Percentiles rank a stretch among this genome's conserved stretches.
Evolutionary conservation across 2,797 vertebrate genomes (phyloP).

Genomic region (Danio tinwini): DNA sequence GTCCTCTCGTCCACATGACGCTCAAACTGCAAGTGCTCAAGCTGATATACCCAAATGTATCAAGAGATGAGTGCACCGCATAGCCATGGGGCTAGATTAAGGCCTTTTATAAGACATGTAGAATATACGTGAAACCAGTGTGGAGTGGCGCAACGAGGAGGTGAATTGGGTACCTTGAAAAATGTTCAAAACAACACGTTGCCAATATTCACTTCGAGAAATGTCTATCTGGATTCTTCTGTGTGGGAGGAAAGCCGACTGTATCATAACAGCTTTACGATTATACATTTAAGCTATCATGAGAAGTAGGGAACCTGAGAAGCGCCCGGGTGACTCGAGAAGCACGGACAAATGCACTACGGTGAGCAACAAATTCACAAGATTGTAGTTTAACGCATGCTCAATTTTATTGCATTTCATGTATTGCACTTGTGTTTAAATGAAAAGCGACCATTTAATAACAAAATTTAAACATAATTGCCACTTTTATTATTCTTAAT

Average conservation of each 20-base stretch:
- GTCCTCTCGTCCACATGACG: slow-evolving; percentile 70
- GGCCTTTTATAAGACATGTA: slow-evolving; percentile 50
- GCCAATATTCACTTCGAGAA: slow-evolving; percentile 27
- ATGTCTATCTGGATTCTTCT: slow-evolving; percentile 20
- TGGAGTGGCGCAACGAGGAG: slow-evolving; percentile 39
- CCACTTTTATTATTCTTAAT: no score
- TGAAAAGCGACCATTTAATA: not conserved
- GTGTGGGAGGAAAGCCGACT: slow-evolving; percentile 39
- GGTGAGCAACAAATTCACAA: slow-evolving; percentile 29
- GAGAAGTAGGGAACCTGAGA: slow-evolving; percentile 33
- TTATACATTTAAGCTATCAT: slow-evolving; percentile 11
- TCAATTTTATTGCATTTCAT: slow-evolving; percentile 4
- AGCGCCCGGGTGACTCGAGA: slow-evolving; percentile 17
- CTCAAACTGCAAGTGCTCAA: slow-evolving; percentile 68
- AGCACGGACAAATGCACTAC: slow-evolving; percentile 22
- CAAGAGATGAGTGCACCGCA: slow-evolving; percentile 58
- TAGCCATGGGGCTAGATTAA: slow-evolving; percentile 60
- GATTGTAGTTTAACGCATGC: slow-evolving; percentile 14
- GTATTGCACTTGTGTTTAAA: not conserved
- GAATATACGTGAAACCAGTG: slow-evolving; percentile 48
- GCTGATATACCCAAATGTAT: slow-evolving; percentile 50
- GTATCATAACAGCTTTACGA: slow-evolving; percentile 39
- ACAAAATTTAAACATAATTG: no score
- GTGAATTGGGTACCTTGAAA: slow-evolving; percentile 24
- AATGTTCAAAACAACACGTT: slow-evolving; percentile 26